Conservation (phyloP, 2,797 vertebrate genomes). For the Cyclura pinguis region DNA sequence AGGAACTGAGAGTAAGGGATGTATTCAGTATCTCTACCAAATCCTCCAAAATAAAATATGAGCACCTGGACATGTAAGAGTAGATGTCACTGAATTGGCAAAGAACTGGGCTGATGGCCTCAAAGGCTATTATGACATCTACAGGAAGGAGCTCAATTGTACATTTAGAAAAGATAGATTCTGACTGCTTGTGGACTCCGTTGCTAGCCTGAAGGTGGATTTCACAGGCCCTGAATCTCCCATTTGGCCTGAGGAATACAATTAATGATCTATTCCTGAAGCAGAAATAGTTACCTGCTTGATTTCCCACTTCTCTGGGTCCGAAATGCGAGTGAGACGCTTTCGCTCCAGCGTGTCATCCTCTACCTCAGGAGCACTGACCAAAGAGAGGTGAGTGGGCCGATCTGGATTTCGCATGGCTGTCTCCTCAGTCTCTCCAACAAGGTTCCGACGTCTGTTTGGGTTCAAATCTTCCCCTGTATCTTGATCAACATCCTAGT, state of each 20-base stretch:
- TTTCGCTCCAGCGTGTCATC: conserved; percentile 95
- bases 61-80: not conserved
- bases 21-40: not conserved
- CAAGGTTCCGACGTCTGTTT: conserved; percentile 91
- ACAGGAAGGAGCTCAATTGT: not conserved
- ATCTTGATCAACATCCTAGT: conserved; percentile 96
- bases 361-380: conserved; percentile 92
- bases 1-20: not conserved
- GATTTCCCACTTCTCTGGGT: conserved; percentile 98
- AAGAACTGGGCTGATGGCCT: not conserved
- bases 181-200: not conserved
- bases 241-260: not conserved
- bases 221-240: not conserved
- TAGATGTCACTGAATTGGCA: not conserved
- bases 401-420: conserved; percentile 96
- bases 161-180: not conserved
- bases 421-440: conserved; percentile 89
- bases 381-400: conserved; percentile 92
- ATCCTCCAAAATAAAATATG: not conserved
- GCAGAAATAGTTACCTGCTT: conserved; percentile 87
- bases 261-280: too few species aligned
- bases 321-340: conserved; percentile 96
- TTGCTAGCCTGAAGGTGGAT: not conserved
- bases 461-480: conserved; percentile 97
- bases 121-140: not conserved